Evolutionary conservation across 2,113 vertebrate species (phyloP).

Genomic region (Corythornis madagascariensis): DNA sequence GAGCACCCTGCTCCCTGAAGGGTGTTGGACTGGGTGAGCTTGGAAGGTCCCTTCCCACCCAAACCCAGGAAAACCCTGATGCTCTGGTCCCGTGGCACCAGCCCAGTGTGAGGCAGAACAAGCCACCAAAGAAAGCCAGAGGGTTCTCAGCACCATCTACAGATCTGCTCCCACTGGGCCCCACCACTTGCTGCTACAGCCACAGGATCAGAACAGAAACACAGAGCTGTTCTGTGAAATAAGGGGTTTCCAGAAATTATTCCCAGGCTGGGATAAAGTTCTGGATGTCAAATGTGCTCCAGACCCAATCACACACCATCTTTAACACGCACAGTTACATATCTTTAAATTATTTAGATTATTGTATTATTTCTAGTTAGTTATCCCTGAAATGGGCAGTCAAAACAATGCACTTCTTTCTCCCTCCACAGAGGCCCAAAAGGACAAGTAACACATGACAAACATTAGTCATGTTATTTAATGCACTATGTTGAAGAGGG

Average conservation of each 20-base stretch:
- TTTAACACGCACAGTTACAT: neutral
- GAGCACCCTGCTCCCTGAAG: neutral
- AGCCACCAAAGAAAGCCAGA: accelerated
- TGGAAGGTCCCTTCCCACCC: neutral
- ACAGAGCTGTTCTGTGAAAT: neutral
- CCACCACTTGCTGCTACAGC: neutral
- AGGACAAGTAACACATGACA: neutral
- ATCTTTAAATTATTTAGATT: neutral
- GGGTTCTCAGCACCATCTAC: neutral
- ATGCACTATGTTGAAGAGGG: neutral
- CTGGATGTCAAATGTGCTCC: neutral
- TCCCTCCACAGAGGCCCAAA: neutral
- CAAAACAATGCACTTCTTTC: neutral
- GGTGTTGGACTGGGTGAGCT: neutral
- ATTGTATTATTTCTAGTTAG: too few relatives aligned
- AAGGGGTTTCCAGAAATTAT: neutral
- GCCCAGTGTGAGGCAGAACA: accelerated
- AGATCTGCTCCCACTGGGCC: neutral
- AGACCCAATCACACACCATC: neutral
- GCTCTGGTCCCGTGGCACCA: neutral
- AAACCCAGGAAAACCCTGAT: neutral
- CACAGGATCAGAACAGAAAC: neutral
- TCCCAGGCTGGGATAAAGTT: neutral
- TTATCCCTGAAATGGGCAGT: neutral
- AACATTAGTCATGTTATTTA: neutral